Conservation (phyloP, 2,113 vertebrate genomes). For the Calyptommatus sinebrachiatus region DNA sequence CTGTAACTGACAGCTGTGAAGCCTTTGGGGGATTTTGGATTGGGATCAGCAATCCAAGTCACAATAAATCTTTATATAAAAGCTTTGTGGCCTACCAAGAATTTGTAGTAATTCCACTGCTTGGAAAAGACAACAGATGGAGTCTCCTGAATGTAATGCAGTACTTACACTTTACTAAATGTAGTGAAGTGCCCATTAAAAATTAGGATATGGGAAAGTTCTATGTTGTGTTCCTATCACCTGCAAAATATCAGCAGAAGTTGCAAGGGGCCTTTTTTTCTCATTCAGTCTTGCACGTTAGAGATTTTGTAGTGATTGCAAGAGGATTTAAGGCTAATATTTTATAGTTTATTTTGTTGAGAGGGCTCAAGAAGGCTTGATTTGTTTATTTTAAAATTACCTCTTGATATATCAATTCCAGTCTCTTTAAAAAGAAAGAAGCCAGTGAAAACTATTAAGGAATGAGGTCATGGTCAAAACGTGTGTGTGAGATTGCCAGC, state of each 20-base stretch:
- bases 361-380: constrained; percentile 8
- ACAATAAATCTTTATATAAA: not conserved
- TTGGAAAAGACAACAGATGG: not conserved
- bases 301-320: not conserved
- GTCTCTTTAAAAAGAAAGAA: constrained; percentile 17
- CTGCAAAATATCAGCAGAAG: not conserved
- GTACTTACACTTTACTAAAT: not conserved
- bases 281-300: not conserved
- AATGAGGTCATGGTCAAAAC: constrained; percentile 53
- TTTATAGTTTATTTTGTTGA: not conserved
- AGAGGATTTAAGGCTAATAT: not conserved
- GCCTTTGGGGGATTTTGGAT: too few relatives aligned
- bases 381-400: constrained; percentile 2
- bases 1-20: not conserved
- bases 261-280: not conserved
- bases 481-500: constrained; percentile 53
- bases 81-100: not conserved
- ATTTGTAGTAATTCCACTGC: not conserved
- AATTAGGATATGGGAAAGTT: not conserved
- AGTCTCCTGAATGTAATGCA: not conserved
- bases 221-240: not conserved
- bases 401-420: not conserved
- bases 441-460: constrained; percentile 43
- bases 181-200: not conserved
- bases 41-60: not conserved